These are phyloP conservation scores for Lomographa bimaculata DNA, from an alignment of 2,888 invertebrate genomes.

Conservation along the genomic window DNA sequence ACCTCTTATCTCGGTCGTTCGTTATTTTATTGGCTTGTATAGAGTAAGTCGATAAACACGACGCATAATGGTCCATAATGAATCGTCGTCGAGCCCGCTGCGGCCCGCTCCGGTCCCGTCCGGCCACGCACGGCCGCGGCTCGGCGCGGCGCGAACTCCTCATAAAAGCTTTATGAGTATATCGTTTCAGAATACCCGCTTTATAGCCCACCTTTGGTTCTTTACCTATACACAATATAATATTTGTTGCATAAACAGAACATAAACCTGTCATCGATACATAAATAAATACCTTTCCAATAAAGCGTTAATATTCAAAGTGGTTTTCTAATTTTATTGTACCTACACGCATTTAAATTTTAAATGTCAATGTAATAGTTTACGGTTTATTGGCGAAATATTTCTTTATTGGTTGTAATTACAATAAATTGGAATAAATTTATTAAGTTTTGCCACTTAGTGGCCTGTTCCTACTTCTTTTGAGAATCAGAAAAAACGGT, in stretches of 20 bases:
- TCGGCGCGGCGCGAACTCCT: constrained; percentile 61
- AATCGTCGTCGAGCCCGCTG: constrained; percentile 50
- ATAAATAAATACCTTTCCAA: constrained; percentile 34
- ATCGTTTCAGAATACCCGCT: constrained; percentile 67
- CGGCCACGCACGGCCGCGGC: constrained; percentile 3
- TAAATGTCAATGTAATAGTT: constrained; percentile 17
- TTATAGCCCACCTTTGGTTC: constrained; percentile 54
- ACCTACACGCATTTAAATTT: constrained; percentile 14
- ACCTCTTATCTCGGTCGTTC: constrained; percentile 81
- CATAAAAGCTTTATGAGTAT: constrained; percentile 81
- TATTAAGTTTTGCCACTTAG: constrained; percentile 12
- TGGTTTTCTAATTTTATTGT: constrained; percentile 30
- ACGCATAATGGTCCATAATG: constrained; percentile 82
- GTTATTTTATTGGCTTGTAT: constrained; percentile 83
- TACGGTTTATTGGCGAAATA: constrained; percentile 25
- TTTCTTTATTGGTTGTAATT: constrained; percentile 21
- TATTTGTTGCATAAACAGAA: constrained; percentile 56
- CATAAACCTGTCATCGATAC: constrained; percentile 47
- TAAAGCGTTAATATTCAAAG: constrained; percentile 31
- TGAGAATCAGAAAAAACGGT: too few species aligned
- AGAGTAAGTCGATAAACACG: constrained; percentile 82
- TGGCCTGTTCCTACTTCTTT: constrained; percentile 5
- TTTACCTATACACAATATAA: constrained; percentile 40
- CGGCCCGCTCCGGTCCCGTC: constrained; percentile 7
- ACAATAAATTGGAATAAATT: constrained; percentile 20